Evolutionary conservation across 2,113 vertebrate genomes (phyloP), one percentile per base, ranked within the genome.

Genomic region (Phycodurus eques): DNA sequence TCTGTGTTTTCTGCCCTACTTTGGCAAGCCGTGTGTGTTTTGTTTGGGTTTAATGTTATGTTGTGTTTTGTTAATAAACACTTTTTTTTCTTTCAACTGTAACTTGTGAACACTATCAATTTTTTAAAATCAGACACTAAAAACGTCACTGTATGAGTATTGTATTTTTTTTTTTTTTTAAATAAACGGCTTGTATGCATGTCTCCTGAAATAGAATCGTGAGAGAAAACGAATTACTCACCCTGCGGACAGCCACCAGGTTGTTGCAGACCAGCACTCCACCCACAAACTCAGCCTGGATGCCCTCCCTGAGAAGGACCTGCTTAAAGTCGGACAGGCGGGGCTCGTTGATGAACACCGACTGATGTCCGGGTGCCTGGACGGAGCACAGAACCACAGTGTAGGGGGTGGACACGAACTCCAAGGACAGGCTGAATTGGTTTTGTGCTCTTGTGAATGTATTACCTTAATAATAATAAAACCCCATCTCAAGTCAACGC

Each of bases 271-370:
- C 96, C 19, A 99, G 94, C 17, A 99, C 98, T 42, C 98, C 98
- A 19, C 98, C 98, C 42, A 99, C 97, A 88, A 99, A 99, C 74
- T 99, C 98, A 0, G 98, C 98, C 88, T 99, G 98, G 78, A 99
- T 96, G 42, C 98, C 97, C 77, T 99, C 98, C 71, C 96, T 90
- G 79, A 99, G 83, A 59, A 99, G 95, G 79, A 99, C 96, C 88
- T 99, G 98, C 86, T 99, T 99, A 89, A 99, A 99, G 93, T 99
- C 98, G 11, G 96, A 99, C 6, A 99, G 91, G 31, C 98, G 93
- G 12, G 98, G 98, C 87, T 99, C 98, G 63, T 99, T 99, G 94
- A 99, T 99, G 88, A 99, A 99, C 77, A 99, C 96, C 1, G 98
- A 97, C 88, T 98, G 95, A 89, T 99, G 98, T 74, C 97, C 98